phyloP scores from a whole-genome alignment of 2,113 vertebrate species.

The Ochotona curzoniae region DNA sequence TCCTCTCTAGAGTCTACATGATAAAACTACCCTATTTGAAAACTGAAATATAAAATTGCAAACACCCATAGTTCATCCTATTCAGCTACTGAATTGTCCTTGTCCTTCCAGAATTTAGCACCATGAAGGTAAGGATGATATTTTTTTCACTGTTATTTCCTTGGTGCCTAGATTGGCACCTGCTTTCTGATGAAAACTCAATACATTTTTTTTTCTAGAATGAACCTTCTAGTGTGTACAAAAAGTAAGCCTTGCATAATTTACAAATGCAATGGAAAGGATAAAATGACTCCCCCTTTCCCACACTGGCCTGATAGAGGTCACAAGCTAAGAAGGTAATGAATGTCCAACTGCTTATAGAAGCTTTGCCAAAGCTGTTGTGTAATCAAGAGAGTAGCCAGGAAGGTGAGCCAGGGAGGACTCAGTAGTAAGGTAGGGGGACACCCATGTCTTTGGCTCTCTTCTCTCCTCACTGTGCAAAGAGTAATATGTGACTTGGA shows the following conservation, averaged over 20 bases:
- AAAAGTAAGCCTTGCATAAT: not conserved
- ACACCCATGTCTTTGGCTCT: not conserved
- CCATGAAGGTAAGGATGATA: not conserved
- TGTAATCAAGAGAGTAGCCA: not conserved
- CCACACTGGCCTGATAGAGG: not conserved
- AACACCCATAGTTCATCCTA: not conserved
- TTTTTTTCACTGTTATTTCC: constrained; percentile 2
- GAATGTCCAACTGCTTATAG: not conserved
- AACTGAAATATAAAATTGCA: not conserved
- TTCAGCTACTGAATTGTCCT: not conserved
- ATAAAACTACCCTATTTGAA: not conserved
- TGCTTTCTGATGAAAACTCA: not conserved
- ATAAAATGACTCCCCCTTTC: not conserved
- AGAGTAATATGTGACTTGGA: not conserved
- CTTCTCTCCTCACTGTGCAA: too few species aligned
- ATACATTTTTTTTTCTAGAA: not conserved
- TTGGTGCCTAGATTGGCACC: not conserved
- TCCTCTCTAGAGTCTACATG: not conserved
- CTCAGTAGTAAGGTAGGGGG: not conserved
- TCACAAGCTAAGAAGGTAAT: not conserved
- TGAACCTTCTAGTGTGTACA: not conserved
- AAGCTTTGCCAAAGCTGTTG: not conserved
- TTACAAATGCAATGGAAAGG: not conserved
- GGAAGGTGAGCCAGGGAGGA: not conserved
- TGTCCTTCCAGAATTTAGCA: not conserved